These are phyloP conservation scores for Pelodytes ibericus DNA, from an alignment of 2,797 vertebrate species.

Conservation along the genomic window DNA sequence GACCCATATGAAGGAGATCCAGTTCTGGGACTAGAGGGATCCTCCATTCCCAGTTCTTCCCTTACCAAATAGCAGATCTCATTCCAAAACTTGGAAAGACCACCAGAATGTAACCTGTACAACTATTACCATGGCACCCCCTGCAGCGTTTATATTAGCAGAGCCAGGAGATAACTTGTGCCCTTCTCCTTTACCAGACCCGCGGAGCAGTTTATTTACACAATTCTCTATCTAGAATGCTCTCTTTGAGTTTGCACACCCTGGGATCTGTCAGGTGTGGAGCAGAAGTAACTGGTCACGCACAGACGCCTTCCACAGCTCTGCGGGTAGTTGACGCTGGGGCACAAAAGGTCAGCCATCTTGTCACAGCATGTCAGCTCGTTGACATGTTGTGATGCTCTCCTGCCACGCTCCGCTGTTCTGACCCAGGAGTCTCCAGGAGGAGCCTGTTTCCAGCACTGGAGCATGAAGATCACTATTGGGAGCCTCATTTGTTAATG, in stretches of 20 bases:
- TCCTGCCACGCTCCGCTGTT: slow-evolving; percentile 70
- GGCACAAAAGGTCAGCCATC: slow-evolving; percentile 79
- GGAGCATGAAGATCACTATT: slow-evolving; percentile 13
- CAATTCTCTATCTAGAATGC: not conserved
- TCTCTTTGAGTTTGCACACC: slow-evolving; percentile 41
- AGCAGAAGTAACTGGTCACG: slow-evolving; percentile 68
- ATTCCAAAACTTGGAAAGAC: too few relatives aligned
- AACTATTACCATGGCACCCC: too few relatives aligned
- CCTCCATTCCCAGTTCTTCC: too few relatives aligned
- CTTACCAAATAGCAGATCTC: too few relatives aligned
- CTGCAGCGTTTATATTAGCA: too few relatives aligned
- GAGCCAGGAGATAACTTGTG: too few relatives aligned
- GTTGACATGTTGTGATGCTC: slow-evolving; percentile 85
- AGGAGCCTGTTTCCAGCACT: slow-evolving; percentile 20
- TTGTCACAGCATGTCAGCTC: slow-evolving; percentile 74
- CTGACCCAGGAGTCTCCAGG: slow-evolving; percentile 71
- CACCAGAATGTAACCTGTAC: too few relatives aligned
- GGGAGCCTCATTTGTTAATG: slow-evolving; percentile 14
- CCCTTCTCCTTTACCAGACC: too few relatives aligned
- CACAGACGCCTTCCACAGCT: slow-evolving; percentile 69
- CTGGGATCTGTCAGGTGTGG: slow-evolving; percentile 71
- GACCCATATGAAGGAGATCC: too few relatives aligned
- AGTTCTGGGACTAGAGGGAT: too few relatives aligned
- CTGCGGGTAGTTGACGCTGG: slow-evolving; percentile 68
- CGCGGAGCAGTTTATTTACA: too few relatives aligned